Evolutionary conservation across 2,113 vertebrate species (phyloP).

Genomic region (Hemiscyllium ocellatum): DNA sequence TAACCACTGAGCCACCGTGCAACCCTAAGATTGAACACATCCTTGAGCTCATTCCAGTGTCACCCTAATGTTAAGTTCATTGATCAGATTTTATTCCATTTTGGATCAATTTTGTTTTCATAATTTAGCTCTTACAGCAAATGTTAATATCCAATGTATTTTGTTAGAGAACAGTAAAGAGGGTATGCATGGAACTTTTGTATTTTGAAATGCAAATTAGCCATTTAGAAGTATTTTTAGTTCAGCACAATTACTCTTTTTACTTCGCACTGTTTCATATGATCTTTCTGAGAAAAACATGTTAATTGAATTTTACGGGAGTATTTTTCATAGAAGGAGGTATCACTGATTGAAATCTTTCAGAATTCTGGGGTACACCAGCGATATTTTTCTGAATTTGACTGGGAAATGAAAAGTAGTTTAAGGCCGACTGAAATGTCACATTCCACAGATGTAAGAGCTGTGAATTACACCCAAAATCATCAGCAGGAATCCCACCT

Average conservation of each 20-base stretch:
- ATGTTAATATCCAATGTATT: not conserved
- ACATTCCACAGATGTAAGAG: not conserved
- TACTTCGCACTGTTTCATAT: not conserved
- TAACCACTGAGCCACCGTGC: too few species aligned
- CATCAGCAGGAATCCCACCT: not conserved
- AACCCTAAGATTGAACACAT: not conserved
- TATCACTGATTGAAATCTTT: not conserved
- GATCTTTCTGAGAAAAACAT: not conserved
- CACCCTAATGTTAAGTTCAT: not conserved
- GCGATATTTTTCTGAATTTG: not conserved
- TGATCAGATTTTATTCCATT: not conserved
- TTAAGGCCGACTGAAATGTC: not conserved
- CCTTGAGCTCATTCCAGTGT: not conserved
- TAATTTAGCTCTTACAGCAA: not conserved
- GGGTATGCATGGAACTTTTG: not conserved
- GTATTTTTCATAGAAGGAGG: not conserved
- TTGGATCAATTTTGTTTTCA: not conserved
- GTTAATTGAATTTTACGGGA: not conserved
- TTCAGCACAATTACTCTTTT: not conserved
- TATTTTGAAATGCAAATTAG: not conserved
- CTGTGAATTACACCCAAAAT: constrained; percentile 18
- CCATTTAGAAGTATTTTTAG: not conserved
- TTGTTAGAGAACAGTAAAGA: not conserved
- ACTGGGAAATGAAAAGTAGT: not conserved
- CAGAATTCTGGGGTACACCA: not conserved